Percentiles rank a stretch among this genome's conserved stretches.
These are phyloP conservation scores for Germaria angustata DNA, from an alignment of 2,888 invertebrate species.

Conservation along the genomic window DNA sequence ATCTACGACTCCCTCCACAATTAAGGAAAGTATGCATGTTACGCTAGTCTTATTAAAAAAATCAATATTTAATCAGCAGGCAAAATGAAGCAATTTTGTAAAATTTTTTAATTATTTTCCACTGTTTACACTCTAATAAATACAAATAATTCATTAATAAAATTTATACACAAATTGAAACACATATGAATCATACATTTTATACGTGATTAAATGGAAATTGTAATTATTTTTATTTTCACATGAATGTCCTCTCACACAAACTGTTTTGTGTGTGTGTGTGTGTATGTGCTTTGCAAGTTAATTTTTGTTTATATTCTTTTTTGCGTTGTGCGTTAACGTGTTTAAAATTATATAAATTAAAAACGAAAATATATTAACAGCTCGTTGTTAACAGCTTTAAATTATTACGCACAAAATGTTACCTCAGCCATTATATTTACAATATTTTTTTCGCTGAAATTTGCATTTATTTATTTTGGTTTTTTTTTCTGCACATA, in stretches of 20 bases:
- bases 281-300: not conserved
- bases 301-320: conserved; percentile 11
- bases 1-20: no score
- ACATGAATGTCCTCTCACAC: not conserved
- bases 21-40: no score
- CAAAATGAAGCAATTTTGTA: no score
- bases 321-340: conserved; percentile 1
- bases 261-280: not conserved
- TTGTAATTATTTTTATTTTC: conserved; percentile 35
- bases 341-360: conserved; percentile 15
- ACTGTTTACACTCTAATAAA: conserved; percentile 30
- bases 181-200: not conserved
- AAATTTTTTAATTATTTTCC: not conserved
- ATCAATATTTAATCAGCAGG: no score
- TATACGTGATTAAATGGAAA: conserved; percentile 43
- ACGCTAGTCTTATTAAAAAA: no score
- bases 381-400: conserved; percentile 58
- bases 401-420: conserved; percentile 59
- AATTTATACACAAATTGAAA: not conserved
- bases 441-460: not conserved
- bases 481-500: not conserved
- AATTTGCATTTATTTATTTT: not conserved
- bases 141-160: conserved; percentile 20
- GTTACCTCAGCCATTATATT: conserved; percentile 42
- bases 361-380: conserved; percentile 40